These are phyloP conservation scores for Drosophila neonasuta DNA, from an alignment of 2,888 invertebrate species.

Conservation along the genomic window DNA sequence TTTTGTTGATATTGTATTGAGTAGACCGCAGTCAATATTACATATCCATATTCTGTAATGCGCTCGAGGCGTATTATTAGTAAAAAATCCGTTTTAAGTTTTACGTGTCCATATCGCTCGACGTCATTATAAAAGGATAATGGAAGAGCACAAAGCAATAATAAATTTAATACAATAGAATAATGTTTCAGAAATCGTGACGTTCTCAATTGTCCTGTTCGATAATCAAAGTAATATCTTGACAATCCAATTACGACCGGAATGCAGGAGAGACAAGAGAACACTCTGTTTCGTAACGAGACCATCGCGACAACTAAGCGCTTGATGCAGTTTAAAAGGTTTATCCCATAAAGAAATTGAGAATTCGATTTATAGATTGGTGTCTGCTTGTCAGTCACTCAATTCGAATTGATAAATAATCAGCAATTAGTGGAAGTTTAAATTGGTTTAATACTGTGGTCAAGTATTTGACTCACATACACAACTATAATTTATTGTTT, in stretches of 20 bases:
- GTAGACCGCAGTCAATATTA: neutral
- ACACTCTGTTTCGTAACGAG: neutral
- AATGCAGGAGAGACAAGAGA: neutral
- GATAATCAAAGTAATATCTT: constrained; percentile 3
- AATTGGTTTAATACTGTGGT: too few relatives aligned
- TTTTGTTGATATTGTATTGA: neutral
- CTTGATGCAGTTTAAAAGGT: neutral
- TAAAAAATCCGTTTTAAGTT: neutral
- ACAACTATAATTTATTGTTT: too few relatives aligned
- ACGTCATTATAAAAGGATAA: too few relatives aligned
- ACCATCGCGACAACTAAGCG: neutral
- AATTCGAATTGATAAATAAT: neutral
- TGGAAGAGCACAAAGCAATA: neutral
- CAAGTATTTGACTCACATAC: too few relatives aligned
- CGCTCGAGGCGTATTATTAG: neutral
- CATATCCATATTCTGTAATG: neutral
- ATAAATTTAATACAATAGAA: neutral
- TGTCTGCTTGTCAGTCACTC: neutral
- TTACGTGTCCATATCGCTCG: neutral
- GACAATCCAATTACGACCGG: constrained; percentile 7
- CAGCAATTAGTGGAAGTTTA: neutral
- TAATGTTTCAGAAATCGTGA: constrained; percentile 5
- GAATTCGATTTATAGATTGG: neutral
- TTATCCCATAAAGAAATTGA: neutral
- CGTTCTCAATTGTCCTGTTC: neutral